phyloP scores from a whole-genome alignment of 1,140 invertebrate genomes.

The Oreohelix idahoensis region DNA sequence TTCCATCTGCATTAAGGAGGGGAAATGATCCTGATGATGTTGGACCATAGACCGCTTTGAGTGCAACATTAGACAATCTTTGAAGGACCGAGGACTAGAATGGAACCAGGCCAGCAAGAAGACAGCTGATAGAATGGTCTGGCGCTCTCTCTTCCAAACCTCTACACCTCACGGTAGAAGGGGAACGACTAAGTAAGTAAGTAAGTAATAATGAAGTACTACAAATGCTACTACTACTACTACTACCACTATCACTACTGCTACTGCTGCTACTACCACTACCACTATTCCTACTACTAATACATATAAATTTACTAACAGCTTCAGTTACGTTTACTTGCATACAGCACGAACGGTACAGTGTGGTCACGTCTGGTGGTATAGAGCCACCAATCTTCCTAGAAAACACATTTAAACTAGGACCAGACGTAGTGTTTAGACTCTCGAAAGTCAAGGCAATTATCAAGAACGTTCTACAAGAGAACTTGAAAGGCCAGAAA shows the following conservation, averaged over 20 bases:
- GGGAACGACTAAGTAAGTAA: too few species aligned
- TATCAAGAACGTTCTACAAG: constrained; percentile 54
- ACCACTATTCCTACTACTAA: not conserved
- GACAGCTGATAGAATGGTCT: too few species aligned
- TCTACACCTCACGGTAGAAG: too few species aligned
- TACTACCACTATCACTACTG: not conserved
- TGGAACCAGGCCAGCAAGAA: too few species aligned
- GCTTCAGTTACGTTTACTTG: not conserved
- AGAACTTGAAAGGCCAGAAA: constrained; percentile 51
- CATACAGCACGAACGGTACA: constrained; percentile 23
- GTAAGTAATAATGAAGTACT: too few species aligned
- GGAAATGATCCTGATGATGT: too few species aligned
- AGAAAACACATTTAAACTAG: constrained; percentile 67
- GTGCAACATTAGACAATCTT: too few species aligned
- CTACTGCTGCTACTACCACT: not conserved
- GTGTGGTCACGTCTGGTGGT: constrained; percentile 20
- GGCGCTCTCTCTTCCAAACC: too few species aligned
- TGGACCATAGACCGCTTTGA: too few species aligned
- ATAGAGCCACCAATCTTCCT: constrained; percentile 44
- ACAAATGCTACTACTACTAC: not conserved
- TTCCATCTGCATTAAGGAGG: too few species aligned
- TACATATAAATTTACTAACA: not conserved
- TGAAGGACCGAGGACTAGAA: too few species aligned
- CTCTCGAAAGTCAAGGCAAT: constrained; percentile 53
- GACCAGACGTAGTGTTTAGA: constrained; percentile 53